Conservation (phyloP, 2,888 invertebrate genomes). For the Luperina nickerlii region DNA sequence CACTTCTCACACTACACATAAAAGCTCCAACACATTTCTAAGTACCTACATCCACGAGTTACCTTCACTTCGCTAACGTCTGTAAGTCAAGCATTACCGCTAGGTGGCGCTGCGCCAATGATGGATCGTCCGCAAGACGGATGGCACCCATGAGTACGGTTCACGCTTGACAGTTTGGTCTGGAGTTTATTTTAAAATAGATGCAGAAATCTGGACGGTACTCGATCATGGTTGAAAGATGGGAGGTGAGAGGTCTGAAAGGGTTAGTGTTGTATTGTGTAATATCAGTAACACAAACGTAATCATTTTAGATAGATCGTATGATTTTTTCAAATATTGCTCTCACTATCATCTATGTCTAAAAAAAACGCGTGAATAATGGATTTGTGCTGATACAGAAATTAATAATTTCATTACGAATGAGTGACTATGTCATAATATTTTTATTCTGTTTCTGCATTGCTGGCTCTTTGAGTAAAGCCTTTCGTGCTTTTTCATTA, state of each 20-base stretch:
- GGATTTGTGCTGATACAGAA: neutral
- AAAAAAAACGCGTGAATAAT: neutral
- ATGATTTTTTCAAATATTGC: too few relatives aligned
- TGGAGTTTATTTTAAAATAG: constrained; percentile 56
- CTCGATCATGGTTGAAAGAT: constrained; percentile 40
- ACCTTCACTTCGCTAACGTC: constrained; percentile 33
- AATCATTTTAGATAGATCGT: neutral
- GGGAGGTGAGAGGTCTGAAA: constrained; percentile 18
- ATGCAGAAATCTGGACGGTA: constrained; percentile 52
- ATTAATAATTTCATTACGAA: neutral
- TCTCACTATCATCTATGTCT: too few relatives aligned
- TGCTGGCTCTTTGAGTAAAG: neutral
- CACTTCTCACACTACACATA: constrained; percentile 4
- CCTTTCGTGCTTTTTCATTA: neutral
- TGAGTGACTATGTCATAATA: neutral
- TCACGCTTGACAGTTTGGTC: constrained; percentile 38
- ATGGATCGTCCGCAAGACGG: constrained; percentile 68
- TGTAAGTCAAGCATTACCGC: constrained; percentile 48
- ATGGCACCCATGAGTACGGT: constrained; percentile 57
- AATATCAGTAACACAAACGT: neutral
- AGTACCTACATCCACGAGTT: constrained; percentile 4
- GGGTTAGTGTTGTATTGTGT: neutral
- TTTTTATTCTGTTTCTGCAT: neutral
- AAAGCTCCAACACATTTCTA: constrained; percentile 8
- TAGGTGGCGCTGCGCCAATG: constrained; percentile 55